These are phyloP conservation scores for Phyllopteryx taeniolatus DNA, from an alignment of 2,113 vertebrate species.

Conservation along the genomic window DNA sequence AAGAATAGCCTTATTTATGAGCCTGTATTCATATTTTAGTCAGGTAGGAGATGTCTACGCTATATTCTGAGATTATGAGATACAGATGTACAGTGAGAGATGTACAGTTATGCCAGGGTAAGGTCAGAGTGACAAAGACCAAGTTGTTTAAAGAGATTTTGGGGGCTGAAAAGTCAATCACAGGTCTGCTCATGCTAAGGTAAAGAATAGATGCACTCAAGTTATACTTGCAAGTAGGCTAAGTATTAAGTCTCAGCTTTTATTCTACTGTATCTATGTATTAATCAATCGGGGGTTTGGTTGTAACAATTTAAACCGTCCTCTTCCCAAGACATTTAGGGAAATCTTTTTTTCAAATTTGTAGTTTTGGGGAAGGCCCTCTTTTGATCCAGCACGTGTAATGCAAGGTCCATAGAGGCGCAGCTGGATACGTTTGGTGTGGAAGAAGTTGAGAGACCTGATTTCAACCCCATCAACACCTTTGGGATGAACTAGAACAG, in stretches of 20 bases:
- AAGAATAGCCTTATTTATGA: conserved; percentile 7
- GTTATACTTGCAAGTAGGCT: no score
- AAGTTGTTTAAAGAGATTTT: conserved; percentile 13
- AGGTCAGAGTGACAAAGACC: conserved; percentile 14
- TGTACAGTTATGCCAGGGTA: neutral
- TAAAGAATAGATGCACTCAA: neutral
- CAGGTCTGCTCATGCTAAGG: neutral
- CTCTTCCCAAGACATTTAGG: neutral
- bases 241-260: no score
- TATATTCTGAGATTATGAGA: neutral
- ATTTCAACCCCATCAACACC: neutral
- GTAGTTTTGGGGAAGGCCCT: neutral
- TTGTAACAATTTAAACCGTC: neutral
- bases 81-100: neutral
- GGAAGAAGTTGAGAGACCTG: neutral
- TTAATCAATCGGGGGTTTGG: neutral
- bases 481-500: neutral
- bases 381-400: no score
- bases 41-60: neutral
- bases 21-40: neutral
- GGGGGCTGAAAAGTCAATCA: conserved; percentile 1
- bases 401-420: no score
- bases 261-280: no score
- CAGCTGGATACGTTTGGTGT: no score
- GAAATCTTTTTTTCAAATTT: neutral